phyloP scores from a whole-genome alignment of 2,888 invertebrate genomes.

The Lasioglossum villosulum region DNA sequence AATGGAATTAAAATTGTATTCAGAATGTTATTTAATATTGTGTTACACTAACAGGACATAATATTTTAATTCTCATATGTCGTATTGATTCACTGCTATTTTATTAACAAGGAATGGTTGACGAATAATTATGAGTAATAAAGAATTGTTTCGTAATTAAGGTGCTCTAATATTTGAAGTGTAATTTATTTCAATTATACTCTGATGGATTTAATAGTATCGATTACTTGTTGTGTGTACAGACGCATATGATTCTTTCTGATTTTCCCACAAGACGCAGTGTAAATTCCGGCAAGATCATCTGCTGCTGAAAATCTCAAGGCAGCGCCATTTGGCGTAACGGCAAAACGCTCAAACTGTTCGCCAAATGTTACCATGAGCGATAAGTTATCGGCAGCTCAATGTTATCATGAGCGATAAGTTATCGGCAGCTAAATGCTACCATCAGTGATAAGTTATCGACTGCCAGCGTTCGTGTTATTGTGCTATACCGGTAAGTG shows the following conservation, averaged over 20 bases:
- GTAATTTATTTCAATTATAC: background rate
- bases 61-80: background rate
- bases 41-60: background rate
- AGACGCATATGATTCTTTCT: background rate
- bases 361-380: background rate
- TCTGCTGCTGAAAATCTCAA: background rate
- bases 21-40: background rate
- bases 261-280: background rate
- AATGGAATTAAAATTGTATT: background rate
- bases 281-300: background rate
- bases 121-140: background rate
- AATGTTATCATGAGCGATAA: too few relatives aligned
- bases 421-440: too few relatives aligned
- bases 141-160: background rate
- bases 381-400: background rate
- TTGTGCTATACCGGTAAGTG: too few relatives aligned
- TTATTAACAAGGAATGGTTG: background rate
- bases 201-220: background rate
- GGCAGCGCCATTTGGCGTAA: background rate
- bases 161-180: background rate
- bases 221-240: background rate
- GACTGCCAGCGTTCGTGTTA: too few relatives aligned
- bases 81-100: background rate
- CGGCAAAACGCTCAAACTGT: background rate
- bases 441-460: too few relatives aligned